Percentiles rank a stretch among this genome's conserved stretches.
phyloP scores from a whole-genome alignment of 1,140 invertebrate species.

The Neodiprion pinetum region DNA sequence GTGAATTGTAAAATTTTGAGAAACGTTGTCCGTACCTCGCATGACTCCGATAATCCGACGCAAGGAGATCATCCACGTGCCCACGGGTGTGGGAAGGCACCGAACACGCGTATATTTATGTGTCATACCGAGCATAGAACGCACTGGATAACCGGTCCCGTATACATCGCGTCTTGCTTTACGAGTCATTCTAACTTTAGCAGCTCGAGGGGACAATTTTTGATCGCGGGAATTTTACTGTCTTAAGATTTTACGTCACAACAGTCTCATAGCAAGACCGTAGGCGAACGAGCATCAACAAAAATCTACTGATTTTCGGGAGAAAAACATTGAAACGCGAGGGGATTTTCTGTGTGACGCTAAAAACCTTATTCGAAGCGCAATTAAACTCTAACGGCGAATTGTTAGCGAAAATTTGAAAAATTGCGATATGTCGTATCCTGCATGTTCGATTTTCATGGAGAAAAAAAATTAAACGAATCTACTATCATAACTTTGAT shows the following conservation, averaged over 20 bases:
- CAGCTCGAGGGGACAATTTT: neutral
- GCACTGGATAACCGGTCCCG: slow-evolving; percentile 4
- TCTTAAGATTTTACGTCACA: neutral
- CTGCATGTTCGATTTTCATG: no score
- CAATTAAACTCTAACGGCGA: no score
- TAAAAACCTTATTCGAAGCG: no score
- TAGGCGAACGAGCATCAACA: no score
- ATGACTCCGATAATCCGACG: neutral
- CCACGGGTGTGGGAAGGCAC: neutral
- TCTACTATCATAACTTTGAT: no score
- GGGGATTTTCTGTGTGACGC: no score
- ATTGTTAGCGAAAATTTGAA: no score
- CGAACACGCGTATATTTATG: neutral
- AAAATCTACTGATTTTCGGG: no score
- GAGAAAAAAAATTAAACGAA: no score
- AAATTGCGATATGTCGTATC: no score
- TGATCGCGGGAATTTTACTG: neutral
- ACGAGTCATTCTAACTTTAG: neutral
- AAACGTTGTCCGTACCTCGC: neutral
- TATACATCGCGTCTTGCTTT: neutral
- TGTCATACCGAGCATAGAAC: neutral
- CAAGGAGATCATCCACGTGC: neutral
- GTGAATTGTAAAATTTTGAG: neutral
- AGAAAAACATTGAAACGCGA: no score
- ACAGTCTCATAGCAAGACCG: no score